phyloP scores from a whole-genome alignment of 2,888 invertebrate genomes.

The Acrocyrtus sp. region DNA sequence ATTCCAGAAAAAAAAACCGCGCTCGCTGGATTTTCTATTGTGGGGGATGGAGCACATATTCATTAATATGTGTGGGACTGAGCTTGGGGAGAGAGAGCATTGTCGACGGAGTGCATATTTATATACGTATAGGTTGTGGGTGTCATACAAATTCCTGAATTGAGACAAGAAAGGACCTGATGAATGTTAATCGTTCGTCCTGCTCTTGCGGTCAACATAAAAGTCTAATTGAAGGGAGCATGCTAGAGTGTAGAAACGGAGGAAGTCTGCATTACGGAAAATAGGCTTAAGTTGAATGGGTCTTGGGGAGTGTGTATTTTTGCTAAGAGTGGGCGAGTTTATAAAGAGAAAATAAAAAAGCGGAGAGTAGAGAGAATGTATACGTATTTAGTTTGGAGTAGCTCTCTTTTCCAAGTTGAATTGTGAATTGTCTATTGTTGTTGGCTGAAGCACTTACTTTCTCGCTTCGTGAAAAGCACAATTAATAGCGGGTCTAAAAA shows the following conservation, averaged over 20 bases:
- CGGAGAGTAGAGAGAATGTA: not conserved
- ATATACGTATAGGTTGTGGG: not conserved
- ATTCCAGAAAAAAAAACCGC: not conserved
- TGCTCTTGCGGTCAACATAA: constrained; percentile 12
- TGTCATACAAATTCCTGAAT: not conserved
- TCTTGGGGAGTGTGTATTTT: not conserved
- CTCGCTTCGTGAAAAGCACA: constrained; percentile 46
- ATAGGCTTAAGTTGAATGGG: not conserved
- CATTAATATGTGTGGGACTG: too few species aligned
- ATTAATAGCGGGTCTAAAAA: constrained; percentile 57
- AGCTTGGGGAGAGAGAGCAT: too few species aligned
- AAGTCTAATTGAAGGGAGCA: constrained; percentile 1
- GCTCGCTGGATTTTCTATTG: not conserved
- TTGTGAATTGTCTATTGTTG: constrained; percentile 37
- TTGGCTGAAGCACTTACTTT: constrained; percentile 51
- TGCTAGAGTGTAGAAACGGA: too few species aligned
- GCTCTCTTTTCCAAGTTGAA: not conserved
- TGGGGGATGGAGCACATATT: too few species aligned
- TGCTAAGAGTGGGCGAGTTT: not conserved
- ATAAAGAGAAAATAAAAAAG: not conserved
- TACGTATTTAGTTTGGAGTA: constrained; percentile 1
- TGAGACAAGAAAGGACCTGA: not conserved
- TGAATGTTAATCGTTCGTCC: constrained; percentile 4
- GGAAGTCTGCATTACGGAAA: not conserved
- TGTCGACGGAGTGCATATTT: not conserved